phyloP scores from a whole-genome alignment of 2,797 vertebrate genomes.

The Otolemur crassicaudatus region DNA sequence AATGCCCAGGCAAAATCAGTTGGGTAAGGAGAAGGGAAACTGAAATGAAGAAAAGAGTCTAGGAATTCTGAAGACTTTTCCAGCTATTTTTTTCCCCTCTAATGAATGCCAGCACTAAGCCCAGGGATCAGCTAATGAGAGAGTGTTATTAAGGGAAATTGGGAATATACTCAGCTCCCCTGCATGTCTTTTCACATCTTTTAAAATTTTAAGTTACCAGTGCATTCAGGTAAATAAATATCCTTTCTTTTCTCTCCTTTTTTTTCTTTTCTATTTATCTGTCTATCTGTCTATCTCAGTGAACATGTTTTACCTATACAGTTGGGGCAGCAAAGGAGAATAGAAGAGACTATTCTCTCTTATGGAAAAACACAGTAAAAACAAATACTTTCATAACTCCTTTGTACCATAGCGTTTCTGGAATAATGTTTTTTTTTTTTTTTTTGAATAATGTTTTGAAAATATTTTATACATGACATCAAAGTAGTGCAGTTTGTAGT shows the following conservation, averaged over 20 bases:
- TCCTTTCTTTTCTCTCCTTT: neutral
- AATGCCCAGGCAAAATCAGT: neutral
- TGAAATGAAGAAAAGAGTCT: neutral
- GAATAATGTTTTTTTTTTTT: conserved; percentile 37
- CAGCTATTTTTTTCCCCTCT: neutral
- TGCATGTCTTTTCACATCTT: conserved; percentile 26
- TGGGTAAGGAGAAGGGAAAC: neutral
- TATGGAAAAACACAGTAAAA: conserved; percentile 13
- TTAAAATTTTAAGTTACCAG: neutral
- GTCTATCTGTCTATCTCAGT: neutral
- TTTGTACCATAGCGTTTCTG: conserved; percentile 34
- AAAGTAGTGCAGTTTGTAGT: conserved; percentile 5
- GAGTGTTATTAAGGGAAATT: neutral
- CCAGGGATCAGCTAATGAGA: neutral
- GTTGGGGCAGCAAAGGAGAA: neutral
- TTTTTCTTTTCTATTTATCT: too few species aligned
- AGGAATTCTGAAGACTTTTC: neutral
- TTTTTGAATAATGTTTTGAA: conserved; percentile 56
- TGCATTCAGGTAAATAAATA: neutral
- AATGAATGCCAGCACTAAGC: neutral
- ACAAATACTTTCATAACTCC: conserved; percentile 29
- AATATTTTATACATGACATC: neutral
- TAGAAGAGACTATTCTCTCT: neutral
- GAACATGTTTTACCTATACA: conserved; percentile 11
- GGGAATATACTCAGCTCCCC: neutral